Evolutionary conservation across 2,888 invertebrate species (phyloP), one percentile per base, ranked within the genome.

Genomic region (Drosophila algonquin): DNA sequence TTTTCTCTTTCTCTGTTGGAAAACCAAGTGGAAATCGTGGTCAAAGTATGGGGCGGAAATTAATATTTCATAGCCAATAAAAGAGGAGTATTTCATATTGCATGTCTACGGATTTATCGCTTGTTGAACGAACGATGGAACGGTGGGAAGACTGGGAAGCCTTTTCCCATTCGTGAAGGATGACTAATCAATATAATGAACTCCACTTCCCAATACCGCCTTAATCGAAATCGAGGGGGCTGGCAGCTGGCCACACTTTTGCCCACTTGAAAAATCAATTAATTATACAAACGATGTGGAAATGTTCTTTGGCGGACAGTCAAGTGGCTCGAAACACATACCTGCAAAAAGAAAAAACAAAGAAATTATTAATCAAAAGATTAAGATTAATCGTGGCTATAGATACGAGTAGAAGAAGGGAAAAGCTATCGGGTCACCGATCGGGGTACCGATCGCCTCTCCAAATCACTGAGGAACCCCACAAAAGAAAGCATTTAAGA

Each of bases 211-310:
- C 61, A 57, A 76, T 73, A 63, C 73, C 68, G 68, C 80, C 67
- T 52, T 64, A 77, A 80, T 77, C 75, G 73, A 67, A 77, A 80
- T 77, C 75, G 73, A 67, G 76, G 63, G 70, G 70, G 77, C 67
- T 73, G 52, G 68, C 59, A 69, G 53, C 61, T 61, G 65, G 65
- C 80, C 73, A 67, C 80, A 68, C 59, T 80, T 76, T 81, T 73
- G 56, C 79, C 74, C 80, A 76, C 74, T 81, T 63, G 65, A 63
- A 78, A 7, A 76, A 73, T 81, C 69, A 81, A 87, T 84, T 81
- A 84, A 73, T 81, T 81, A 84, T 83, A 58, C 53, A 16, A 59
- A 73, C 52, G 47, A 64, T 45, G 44, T 50, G 46, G 27, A 27
- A 44, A 21, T 44, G 59, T 70, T 48, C 35, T 35, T 16, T 3